phyloP scores from a whole-genome alignment of 2,113 vertebrate genomes.

The Boleophthalmus pectinirostris region DNA sequence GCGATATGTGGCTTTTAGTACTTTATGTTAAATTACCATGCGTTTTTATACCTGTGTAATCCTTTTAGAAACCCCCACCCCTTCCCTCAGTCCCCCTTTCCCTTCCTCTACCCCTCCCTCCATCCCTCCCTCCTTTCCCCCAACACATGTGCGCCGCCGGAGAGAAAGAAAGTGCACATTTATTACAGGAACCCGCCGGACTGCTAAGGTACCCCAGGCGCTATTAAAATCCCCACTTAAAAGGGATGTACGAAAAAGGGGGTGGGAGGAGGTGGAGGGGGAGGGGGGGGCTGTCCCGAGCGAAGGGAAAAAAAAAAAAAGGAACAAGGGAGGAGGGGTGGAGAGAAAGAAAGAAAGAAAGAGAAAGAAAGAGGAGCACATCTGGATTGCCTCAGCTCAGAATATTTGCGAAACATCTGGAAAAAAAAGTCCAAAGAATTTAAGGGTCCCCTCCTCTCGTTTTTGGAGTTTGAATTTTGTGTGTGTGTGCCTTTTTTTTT shows the following conservation, averaged over 20 bases:
- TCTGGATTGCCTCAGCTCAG: conserved; percentile 77
- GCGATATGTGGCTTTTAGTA: no score
- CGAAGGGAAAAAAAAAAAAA: conserved; percentile 1
- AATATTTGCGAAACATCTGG: conserved; percentile 81
- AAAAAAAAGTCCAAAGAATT: conserved; percentile 78
- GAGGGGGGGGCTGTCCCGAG: conserved; percentile 21
- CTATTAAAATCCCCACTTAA: conserved; percentile 67
- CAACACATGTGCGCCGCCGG: conserved; percentile 15
- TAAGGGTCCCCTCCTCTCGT: conserved; percentile 73
- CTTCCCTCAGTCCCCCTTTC: conserved; percentile 9
- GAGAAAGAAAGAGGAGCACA: conserved; percentile 63
- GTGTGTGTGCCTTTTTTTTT: neutral
- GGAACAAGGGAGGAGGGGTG: conserved; percentile 23
- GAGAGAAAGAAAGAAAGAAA: conserved; percentile 14
- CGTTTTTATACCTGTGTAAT: no score
- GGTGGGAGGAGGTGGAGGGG: neutral
- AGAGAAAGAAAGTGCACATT: conserved; percentile 66
- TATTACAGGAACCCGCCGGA: conserved; percentile 72
- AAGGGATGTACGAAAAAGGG: conserved; percentile 43
- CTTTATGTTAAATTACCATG: no score
- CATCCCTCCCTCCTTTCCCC: neutral
- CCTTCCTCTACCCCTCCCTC: conserved; percentile 5
- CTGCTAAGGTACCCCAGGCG: conserved; percentile 60
- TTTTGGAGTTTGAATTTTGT: conserved; percentile 40
- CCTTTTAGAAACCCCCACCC: conserved; percentile 10